These are phyloP conservation scores for Perca flavescens DNA, from an alignment of 2,113 vertebrate species.

Conservation along the genomic window DNA sequence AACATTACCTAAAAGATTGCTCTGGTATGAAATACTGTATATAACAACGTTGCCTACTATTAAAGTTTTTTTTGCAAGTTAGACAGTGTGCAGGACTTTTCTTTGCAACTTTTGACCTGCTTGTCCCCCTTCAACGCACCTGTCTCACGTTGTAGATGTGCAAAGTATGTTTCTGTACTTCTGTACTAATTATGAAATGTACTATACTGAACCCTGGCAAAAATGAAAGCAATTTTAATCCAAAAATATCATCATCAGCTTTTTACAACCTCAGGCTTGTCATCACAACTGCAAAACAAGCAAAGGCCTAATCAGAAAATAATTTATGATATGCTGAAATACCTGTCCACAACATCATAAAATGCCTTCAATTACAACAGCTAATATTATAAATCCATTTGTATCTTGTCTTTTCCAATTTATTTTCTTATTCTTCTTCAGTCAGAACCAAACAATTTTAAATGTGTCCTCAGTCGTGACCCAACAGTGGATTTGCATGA, in stretches of 20 bases:
- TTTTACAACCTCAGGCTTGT: neutral
- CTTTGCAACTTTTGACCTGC: too few relatives aligned
- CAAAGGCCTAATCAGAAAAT: slow-evolving; percentile 2
- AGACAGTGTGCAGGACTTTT: too few relatives aligned
- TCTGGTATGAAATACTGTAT: too few relatives aligned
- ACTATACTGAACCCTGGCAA: neutral
- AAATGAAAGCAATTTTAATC: neutral
- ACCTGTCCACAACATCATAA: neutral
- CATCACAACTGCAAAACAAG: neutral
- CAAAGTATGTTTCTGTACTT: too few relatives aligned
- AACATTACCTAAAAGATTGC: too few relatives aligned
- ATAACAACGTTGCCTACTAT: too few relatives aligned
- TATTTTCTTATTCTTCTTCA: slow-evolving; percentile 27
- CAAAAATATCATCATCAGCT: neutral
- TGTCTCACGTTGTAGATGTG: too few relatives aligned
- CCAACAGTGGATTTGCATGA: slow-evolving; percentile 40
- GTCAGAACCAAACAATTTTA: slow-evolving; percentile 15
- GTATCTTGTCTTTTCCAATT: slow-evolving; percentile 27
- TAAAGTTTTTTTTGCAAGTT: too few relatives aligned
- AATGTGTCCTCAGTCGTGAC: slow-evolving; percentile 31
- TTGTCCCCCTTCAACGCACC: too few relatives aligned
- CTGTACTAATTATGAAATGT: neutral
- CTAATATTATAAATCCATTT: slow-evolving; percentile 26
- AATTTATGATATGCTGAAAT: neutral
- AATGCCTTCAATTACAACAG: neutral